Evolutionary conservation across 2,888 invertebrate species (phyloP).

Genomic region (Schizaphis graminum): DNA sequence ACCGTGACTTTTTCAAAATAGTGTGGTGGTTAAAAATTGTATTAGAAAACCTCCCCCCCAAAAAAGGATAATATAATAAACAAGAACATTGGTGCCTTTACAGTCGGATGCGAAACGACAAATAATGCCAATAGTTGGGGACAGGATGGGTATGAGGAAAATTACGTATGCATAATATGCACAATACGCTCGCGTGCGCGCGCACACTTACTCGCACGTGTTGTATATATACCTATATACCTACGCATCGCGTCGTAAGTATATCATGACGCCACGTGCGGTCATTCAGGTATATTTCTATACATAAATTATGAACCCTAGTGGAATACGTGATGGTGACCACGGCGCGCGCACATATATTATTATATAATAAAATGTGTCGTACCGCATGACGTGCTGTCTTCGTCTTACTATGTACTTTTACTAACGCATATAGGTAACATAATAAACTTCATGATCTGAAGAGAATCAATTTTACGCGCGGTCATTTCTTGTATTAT

Average conservation of each 20-base stretch:
- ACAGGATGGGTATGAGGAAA: not conserved
- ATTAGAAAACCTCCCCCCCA: not conserved
- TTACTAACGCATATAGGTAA: no score
- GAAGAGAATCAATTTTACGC: not conserved
- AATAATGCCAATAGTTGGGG: not conserved
- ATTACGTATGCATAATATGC: not conserved
- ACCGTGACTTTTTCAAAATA: not conserved
- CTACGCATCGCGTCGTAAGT: not conserved
- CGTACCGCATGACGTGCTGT: not conserved
- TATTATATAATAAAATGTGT: not conserved
- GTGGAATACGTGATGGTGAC: slow-evolving; percentile 43
- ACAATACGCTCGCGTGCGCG: not conserved
- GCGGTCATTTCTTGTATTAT: not conserved
- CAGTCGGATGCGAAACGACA: not conserved
- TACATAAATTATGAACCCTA: not conserved
- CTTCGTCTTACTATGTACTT: no score
- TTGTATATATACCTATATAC: not conserved
- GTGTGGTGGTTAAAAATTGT: no score
- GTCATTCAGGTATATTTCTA: slow-evolving; percentile 39
- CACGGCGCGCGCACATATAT: not conserved
- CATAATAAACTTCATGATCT: no score
- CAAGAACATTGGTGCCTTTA: not conserved
- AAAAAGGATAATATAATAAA: not conserved
- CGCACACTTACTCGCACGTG: not conserved
- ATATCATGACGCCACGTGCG: slow-evolving; percentile 19